Evolutionary conservation across 1,140 invertebrate genomes (phyloP), one percentile per base, ranked within the genome.

Genomic region (Microplitis demolitor): DNA sequence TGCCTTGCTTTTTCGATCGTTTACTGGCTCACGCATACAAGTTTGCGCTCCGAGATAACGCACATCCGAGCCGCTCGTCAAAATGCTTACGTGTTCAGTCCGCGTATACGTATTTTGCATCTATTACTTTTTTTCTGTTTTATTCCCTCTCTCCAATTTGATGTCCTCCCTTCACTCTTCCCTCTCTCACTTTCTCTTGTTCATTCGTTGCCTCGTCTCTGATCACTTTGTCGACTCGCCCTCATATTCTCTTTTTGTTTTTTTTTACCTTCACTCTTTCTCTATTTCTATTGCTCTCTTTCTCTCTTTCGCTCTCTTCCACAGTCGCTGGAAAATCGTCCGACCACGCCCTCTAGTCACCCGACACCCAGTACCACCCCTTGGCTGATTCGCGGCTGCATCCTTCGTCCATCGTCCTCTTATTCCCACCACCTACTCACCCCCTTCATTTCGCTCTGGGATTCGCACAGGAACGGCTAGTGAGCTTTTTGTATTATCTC

Each of bases 401-500:
- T 69, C 64, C 73, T 74, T 64, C 62, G 71, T 72, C 63, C 71
- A 72, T 53, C 71, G 71, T 67, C 54, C 56, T 51, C 51, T 39
- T 35, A 69, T 39, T 34, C 8, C 69, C 61, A 37, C n/a, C 60
- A 58, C 60, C 73, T 76, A 75, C 54, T 67, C 50, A 31, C 76
- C 68, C 68, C 74, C 76, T 74, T 66, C 69, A 39, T 68, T 45
- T 63, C 60, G 73, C 71, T 76, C 76, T 72, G 74, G 70, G 70
- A 71, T 79, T 79, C 77, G 71, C 79, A 76, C 74, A 76, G 75
- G 77, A 73, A 76, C 74, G 74, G 74, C 74, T 75, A 73, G 75
- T 75, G 77, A 78, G 80, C 75, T 85, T 86, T 87, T 87, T 83
- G 80, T 84, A 82, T 85, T 85, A 86, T 82, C 82, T 86, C 82